Conservation (phyloP, 2,113 vertebrate genomes). For the Pomatostomus ruficeps region DNA sequence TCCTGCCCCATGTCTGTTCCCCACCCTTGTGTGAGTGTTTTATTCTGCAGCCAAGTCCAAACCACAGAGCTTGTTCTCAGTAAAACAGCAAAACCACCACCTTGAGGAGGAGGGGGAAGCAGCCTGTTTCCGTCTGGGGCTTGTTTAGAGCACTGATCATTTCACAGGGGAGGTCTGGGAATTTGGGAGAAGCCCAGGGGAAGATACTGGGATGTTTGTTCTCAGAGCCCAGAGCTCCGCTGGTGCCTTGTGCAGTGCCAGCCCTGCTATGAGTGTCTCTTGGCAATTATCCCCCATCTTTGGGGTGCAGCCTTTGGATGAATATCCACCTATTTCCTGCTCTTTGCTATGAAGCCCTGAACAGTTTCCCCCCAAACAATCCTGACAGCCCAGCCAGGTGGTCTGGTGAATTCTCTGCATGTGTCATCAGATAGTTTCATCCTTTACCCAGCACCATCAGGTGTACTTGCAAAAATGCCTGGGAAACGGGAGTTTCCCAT, state of each 20-base stretch:
- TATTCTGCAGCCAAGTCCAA: neutral
- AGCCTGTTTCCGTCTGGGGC: neutral
- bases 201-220: neutral
- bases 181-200: neutral
- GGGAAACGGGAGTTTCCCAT: neutral
- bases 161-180: neutral
- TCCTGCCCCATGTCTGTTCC: neutral
- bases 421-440: fast-evolving
- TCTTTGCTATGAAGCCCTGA: neutral
- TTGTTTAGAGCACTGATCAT: neutral
- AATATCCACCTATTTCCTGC: neutral
- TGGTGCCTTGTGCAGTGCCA: neutral
- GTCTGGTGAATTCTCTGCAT: neutral
- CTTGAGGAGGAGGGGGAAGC: neutral
- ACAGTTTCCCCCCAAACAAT: neutral
- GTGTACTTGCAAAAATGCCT: neutral
- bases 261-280: neutral
- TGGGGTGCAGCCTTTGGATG: neutral
- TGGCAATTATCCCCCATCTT: neutral
- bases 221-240: neutral
- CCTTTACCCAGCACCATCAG: neutral
- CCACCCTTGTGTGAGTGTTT: neutral
- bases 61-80: neutral
- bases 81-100: neutral
- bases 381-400: fast-evolving